Conservation (phyloP, 2,113 vertebrate species). For the Poecile atricapillus region DNA sequence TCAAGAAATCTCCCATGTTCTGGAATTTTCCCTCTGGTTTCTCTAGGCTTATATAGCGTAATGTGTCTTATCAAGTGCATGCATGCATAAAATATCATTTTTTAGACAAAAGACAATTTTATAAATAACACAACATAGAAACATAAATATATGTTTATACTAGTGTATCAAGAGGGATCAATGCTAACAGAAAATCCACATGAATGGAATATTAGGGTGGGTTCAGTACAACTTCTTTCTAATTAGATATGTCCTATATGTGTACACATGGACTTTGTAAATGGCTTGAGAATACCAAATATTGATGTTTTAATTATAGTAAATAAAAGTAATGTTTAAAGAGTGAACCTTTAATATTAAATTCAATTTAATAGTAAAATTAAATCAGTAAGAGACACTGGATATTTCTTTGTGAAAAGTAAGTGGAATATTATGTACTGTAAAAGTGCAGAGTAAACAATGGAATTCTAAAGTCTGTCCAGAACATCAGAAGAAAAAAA, state of each 20-base stretch:
- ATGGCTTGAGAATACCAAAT: constrained; percentile 39
- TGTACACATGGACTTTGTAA: constrained; percentile 42
- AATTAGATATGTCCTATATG: constrained; percentile 39
- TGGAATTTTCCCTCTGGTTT: background rate
- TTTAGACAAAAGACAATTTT: background rate
- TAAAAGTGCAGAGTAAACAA: background rate
- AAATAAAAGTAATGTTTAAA: constrained; percentile 30
- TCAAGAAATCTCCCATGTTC: background rate
- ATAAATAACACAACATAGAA: background rate
- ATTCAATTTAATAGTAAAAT: constrained; percentile 48
- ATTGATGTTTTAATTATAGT: constrained; percentile 63
- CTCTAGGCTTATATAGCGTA: background rate
- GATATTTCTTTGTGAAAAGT: background rate
- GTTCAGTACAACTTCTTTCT: constrained; percentile 17
- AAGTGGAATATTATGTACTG: background rate
- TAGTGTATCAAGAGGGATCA: background rate
- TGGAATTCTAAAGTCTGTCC: background rate
- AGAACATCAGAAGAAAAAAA: background rate
- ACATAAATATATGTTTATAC: background rate
- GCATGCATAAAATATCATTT: background rate
- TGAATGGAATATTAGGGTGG: background rate
- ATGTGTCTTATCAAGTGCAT: background rate
- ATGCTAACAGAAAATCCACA: background rate
- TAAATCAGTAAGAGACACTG: background rate
- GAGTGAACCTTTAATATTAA: constrained; percentile 18